A percentile compares a stretch with the other conserved stretches of the same genome.
Conservation (phyloP, 2,888 invertebrate species). For the Himalopsyche tibetana region DNA sequence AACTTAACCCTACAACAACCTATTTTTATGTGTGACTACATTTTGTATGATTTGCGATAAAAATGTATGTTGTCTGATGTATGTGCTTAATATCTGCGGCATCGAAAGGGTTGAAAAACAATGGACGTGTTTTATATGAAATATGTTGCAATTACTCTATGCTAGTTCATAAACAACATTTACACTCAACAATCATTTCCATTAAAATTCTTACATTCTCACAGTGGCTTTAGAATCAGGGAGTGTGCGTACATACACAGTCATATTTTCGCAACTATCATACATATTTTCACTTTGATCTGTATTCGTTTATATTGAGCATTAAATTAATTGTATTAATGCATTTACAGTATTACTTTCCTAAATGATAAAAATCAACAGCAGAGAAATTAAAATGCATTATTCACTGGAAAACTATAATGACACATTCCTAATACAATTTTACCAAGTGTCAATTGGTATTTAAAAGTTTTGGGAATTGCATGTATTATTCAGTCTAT, state of each 20-base stretch:
- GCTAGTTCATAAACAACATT: slow-evolving; percentile 11
- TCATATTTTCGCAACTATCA: not conserved
- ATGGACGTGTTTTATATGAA: not conserved
- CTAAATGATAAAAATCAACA: not conserved
- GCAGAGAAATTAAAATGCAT: not conserved
- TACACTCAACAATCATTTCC: not conserved
- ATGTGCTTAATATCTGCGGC: too few species aligned
- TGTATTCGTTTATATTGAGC: not conserved
- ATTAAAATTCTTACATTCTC: slow-evolving; percentile 14
- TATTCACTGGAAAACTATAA: not conserved
- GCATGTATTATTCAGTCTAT: too few species aligned
- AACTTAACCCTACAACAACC: too few species aligned
- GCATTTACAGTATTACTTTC: not conserved
- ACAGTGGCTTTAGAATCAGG: not conserved
- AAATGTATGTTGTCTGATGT: too few species aligned
- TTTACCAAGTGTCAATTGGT: too few species aligned
- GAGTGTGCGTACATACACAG: not conserved
- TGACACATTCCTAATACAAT: too few species aligned
- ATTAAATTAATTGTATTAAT: not conserved
- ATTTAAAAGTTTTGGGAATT: too few species aligned
- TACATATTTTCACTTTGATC: not conserved
- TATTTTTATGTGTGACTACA: too few species aligned
- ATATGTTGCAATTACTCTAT: not conserved
- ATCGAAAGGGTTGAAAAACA: not conserved
- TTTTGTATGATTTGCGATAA: too few species aligned